phyloP scores from a whole-genome alignment of 2,113 vertebrate species.

The Paradoxurus hermaphroditus region DNA sequence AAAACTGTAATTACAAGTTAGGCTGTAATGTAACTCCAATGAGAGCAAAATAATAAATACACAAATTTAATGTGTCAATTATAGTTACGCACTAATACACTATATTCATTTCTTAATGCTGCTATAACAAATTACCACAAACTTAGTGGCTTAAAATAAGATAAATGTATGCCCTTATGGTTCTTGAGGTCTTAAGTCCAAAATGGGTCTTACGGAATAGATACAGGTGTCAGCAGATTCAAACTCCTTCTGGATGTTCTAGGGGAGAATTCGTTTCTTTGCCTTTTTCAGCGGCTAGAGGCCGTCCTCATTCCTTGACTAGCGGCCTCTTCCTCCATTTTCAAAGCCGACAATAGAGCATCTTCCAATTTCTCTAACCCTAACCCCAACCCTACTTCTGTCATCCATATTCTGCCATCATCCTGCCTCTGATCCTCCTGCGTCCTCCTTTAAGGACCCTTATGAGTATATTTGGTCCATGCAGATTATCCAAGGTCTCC shows the following conservation, averaged over 20 bases:
- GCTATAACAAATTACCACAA: not conserved
- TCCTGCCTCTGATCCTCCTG: not conserved
- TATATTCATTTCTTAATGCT: not conserved
- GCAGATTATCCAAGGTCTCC: not conserved
- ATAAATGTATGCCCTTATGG: not conserved
- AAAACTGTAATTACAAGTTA: not conserved
- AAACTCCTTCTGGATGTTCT: not conserved
- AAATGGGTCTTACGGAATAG: not conserved
- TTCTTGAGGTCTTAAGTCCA: not conserved
- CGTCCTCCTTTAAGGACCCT: not conserved
- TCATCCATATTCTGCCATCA: not conserved
- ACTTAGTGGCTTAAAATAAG: not conserved
- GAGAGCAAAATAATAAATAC: not conserved
- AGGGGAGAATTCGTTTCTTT: not conserved
- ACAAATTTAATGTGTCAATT: not conserved
- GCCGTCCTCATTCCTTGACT: not conserved
- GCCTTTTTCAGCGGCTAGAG: not conserved
- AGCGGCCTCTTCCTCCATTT: not conserved
- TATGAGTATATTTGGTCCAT: not conserved
- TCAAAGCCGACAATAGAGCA: not conserved
- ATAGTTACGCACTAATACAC: not conserved
- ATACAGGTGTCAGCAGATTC: not conserved
- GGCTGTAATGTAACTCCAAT: not conserved
- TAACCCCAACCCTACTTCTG: not conserved
- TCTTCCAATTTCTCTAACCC: not conserved